Evolutionary conservation across 2,888 invertebrate species (phyloP).

Genomic region (Synergus itoensis): DNA sequence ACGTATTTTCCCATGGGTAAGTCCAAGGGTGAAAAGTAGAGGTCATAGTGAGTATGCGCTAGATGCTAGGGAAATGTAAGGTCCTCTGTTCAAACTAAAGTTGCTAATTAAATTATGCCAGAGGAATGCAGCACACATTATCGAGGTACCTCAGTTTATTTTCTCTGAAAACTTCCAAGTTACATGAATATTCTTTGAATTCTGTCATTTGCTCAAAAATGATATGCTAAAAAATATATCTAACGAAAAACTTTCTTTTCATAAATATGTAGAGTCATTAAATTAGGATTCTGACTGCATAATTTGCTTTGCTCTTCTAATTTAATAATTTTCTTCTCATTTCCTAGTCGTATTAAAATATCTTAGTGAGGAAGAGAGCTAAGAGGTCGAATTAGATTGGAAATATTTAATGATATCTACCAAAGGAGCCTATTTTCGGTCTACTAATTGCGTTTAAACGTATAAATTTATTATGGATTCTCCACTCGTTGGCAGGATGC

Average conservation of each 20-base stretch:
- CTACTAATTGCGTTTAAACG: constrained; percentile 49
- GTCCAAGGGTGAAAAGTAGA: neutral
- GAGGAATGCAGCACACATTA: constrained; percentile 9
- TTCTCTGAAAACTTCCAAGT: neutral
- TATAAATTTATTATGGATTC: constrained; percentile 19
- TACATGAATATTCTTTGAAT: neutral
- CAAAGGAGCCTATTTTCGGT: constrained; percentile 15
- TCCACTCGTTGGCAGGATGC: constrained; percentile 45
- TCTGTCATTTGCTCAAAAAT: too few relatives aligned
- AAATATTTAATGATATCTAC: neutral
- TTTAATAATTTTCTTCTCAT: neutral
- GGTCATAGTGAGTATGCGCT: constrained; percentile 33
- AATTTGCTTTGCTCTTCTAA: neutral
- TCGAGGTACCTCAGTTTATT: constrained; percentile 11
- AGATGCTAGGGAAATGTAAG: constrained; percentile 42
- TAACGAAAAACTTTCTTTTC: neutral
- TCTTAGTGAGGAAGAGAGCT: neutral
- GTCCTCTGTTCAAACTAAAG: constrained; percentile 18
- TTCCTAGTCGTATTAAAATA: neutral
- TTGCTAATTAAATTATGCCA: constrained; percentile 28
- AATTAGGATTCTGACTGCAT: neutral
- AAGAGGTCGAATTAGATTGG: neutral
- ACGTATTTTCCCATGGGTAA: constrained; percentile 53
- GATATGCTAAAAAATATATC: too few relatives aligned
- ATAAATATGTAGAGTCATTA: neutral